Evolutionary conservation across 2,888 invertebrate genomes (phyloP), one percentile per base, ranked within the genome.

Genomic region (Byasa hedistus): DNA sequence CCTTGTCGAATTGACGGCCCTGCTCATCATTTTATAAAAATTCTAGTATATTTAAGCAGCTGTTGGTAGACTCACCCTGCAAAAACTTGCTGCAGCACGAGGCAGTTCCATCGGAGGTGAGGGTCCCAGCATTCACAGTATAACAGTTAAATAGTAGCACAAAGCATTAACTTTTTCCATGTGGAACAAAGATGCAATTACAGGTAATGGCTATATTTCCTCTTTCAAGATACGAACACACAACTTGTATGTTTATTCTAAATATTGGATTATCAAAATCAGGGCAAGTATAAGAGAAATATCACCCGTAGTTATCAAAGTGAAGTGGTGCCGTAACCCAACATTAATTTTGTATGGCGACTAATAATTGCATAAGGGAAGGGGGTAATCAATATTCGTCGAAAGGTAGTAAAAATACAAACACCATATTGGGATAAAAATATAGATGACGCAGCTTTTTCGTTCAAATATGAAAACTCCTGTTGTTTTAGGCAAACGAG

Each of bases 1-100:
- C 94, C 72, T 96, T 95, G 85, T 98, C 98, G 79, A 97, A 98
- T 89, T 98, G 97, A 60, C 98, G 94, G 62, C 98, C 98, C 92
- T 94, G 84, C 24, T 39, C 22, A 63, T 48, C 48, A 58, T 44
- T 44, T 44, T 44, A 44, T 44, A 44, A 44, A 44, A 44, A 44
- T 44, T 19, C 19, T 44, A 44, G 32, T 32, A 32, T 8, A 32
- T 32, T 32, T 32, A 44, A 44, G 17, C 17, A 44, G 17, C 17
- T 44, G 44, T 44, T 44, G 15, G 44, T 15, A 44, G 44, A 19
- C 19, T 44, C 32, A 32, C 32, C 32, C 32, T 44, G 44, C 15
- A 17, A 44, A 44, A 44, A 15, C 19, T 44, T 19, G 44, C 15
- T 15, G 19, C 17, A 17, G 15, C 19, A 19, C 19, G 44, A 44